Conservation (phyloP, 2,797 vertebrate genomes). For the Hypotaenidia philippensis region DNA sequence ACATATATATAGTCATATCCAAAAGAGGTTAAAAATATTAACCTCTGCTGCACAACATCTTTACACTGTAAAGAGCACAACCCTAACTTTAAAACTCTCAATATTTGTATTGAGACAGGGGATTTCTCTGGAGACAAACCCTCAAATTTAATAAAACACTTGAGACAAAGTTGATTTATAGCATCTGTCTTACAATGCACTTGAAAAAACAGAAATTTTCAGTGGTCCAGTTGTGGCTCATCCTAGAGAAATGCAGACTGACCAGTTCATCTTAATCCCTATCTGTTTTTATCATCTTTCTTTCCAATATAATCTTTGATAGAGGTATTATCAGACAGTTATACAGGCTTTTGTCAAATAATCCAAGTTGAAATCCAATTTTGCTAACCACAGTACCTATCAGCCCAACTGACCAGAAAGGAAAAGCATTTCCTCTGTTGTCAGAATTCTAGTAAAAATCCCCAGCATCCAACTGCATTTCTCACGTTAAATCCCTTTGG, state of each 20-base stretch:
- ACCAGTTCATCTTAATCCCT: neutral
- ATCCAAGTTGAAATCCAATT: neutral
- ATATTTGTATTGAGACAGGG: neutral
- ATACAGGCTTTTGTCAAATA: neutral
- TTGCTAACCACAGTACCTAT: neutral
- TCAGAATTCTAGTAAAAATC: neutral
- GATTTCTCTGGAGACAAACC: neutral
- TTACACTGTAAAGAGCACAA: neutral
- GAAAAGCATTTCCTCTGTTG: neutral
- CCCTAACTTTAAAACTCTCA: neutral
- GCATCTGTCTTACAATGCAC: neutral
- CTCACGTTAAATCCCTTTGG: neutral
- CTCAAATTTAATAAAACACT: conserved; percentile 6
- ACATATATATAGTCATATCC: fast-evolving
- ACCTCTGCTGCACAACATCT: neutral
- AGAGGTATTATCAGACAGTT: neutral
- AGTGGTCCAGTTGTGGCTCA: neutral
- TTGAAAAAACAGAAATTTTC: neutral
- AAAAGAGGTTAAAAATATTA: neutral
- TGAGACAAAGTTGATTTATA: conserved; percentile 10
- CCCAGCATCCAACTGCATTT: neutral
- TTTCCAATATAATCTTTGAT: neutral
- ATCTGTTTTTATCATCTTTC: neutral
- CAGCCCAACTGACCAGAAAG: neutral
- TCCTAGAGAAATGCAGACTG: neutral